Evolutionary conservation across 2,797 vertebrate species (phyloP).

Genomic region (Pipistrellus pipistrellus): DNA sequence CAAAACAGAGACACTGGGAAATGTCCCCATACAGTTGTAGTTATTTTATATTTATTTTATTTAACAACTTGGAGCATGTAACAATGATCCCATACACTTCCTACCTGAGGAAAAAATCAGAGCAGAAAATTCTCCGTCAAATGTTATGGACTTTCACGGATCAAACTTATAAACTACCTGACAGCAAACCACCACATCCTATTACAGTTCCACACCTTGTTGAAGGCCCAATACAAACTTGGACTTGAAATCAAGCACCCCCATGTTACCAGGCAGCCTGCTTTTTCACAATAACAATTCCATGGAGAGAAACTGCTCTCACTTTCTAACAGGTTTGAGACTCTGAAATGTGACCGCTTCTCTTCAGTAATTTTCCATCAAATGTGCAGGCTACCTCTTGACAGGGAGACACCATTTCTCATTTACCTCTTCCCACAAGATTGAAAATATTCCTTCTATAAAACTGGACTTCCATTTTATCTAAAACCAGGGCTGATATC

Average conservation of each 20-base stretch:
- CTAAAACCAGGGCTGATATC: constrained; percentile 64
- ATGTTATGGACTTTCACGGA: constrained; percentile 44
- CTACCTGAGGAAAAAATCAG: constrained; percentile 70
- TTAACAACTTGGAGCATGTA: constrained; percentile 41
- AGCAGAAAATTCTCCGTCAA: constrained; percentile 59
- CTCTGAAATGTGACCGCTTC: constrained; percentile 78
- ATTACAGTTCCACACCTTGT: constrained; percentile 73
- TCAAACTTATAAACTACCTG: constrained; percentile 47
- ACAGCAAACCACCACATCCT: constrained; percentile 72
- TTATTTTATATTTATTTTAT: constrained; percentile 57
- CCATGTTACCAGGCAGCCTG: constrained; percentile 35
- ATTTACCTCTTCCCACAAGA: constrained; percentile 74
- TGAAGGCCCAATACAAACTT: constrained; percentile 72
- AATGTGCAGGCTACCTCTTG: constrained; percentile 67
- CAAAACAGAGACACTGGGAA: constrained; percentile 7
- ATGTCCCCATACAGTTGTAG: background rate
- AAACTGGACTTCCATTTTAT: constrained; percentile 43
- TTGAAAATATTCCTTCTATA: constrained; percentile 68
- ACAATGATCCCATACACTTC: background rate
- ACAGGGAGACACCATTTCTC: constrained; percentile 73
- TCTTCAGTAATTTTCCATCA: constrained; percentile 81
- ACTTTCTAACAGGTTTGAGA: constrained; percentile 79
- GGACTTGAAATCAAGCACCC: constrained; percentile 70
- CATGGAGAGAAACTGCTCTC: constrained; percentile 69
- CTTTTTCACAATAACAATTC: constrained; percentile 66